These are phyloP conservation scores for Thymelicus sylvestris DNA, from an alignment of 2,888 invertebrate species.

Conservation along the genomic window DNA sequence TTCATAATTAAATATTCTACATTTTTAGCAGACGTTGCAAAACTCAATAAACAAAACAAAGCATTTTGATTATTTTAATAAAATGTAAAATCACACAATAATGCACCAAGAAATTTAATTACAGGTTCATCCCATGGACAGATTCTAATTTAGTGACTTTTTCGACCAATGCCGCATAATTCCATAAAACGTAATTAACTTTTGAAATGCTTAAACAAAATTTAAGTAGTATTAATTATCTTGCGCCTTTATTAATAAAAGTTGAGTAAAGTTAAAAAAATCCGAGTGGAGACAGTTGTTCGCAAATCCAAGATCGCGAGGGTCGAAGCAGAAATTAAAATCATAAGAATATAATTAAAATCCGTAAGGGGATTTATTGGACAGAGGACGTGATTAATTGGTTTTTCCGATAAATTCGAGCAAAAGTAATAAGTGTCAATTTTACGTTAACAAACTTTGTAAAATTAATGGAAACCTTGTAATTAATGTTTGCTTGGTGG, in stretches of 20 bases:
- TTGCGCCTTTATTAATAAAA: slow-evolving; percentile 81
- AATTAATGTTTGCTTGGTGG: slow-evolving; percentile 55
- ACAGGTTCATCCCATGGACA: too few relatives aligned
- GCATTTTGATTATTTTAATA: too few relatives aligned
- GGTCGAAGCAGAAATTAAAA: slow-evolving; percentile 75
- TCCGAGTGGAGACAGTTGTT: slow-evolving; percentile 70
- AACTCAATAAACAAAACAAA: too few relatives aligned
- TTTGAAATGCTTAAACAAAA: slow-evolving; percentile 76
- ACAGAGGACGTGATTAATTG: slow-evolving; percentile 83
- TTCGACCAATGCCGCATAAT: slow-evolving; percentile 3
- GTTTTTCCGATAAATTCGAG: slow-evolving; percentile 70
- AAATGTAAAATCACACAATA: too few relatives aligned
- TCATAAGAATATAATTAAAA: slow-evolving; percentile 85
- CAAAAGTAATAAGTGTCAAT: slow-evolving; percentile 83
- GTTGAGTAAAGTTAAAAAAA: slow-evolving; percentile 58
- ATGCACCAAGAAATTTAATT: too few relatives aligned
- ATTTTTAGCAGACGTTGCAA: too few relatives aligned
- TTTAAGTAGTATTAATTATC: slow-evolving; percentile 85
- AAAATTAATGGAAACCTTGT: slow-evolving; percentile 69
- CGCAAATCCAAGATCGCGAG: slow-evolving; percentile 53
- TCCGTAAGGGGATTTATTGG: slow-evolving; percentile 83
- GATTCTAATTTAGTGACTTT: too few relatives aligned
- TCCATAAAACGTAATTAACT: slow-evolving; percentile 72
- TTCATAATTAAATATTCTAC: too few relatives aligned
- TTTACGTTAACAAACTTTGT: slow-evolving; percentile 69